A percentile compares a stretch with the other conserved stretches of the same genome.
Evolutionary conservation across 2,113 vertebrate genomes (phyloP).

Genomic region (Stegostoma tigrinum): DNA sequence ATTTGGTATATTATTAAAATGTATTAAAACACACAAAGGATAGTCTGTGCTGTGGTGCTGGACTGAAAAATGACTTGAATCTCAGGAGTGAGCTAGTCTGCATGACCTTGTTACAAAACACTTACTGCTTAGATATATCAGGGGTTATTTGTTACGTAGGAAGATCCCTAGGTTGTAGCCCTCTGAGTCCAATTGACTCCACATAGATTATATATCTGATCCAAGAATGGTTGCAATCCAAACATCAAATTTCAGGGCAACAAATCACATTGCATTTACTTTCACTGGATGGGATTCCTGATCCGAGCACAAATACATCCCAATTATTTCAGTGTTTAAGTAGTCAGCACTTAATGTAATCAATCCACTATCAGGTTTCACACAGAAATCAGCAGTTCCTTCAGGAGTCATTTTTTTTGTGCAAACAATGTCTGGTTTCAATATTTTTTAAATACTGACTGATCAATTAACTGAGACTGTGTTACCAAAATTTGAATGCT

Average conservation of each 20-base stretch:
- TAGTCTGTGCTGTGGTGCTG: not conserved
- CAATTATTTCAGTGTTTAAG: not conserved
- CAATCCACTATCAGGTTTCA: not conserved
- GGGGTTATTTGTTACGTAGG: conserved; percentile 21
- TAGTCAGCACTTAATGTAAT: not conserved
- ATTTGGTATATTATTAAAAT: conserved; percentile 32
- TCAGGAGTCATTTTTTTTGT: not conserved
- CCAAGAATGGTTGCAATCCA: conserved; percentile 22
- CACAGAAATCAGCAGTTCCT: not conserved
- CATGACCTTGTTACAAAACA: not conserved
- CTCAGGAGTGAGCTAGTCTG: not conserved
- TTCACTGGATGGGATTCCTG: conserved; percentile 29
- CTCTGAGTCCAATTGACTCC: conserved; percentile 31
- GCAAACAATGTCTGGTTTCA: not conserved
- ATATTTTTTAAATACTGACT: not conserved
- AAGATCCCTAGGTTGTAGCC: not conserved
- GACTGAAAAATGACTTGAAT: not conserved
- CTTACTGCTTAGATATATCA: conserved; percentile 4
- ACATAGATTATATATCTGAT: conserved; percentile 27
- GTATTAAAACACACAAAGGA: not conserved
- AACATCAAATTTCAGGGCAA: not conserved
- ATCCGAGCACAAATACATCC: conserved; percentile 12
- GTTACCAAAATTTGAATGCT: not conserved
- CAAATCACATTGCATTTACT: not conserved
- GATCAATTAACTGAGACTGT: not conserved